Percentiles rank a stretch among this genome's conserved stretches.
phyloP scores from a whole-genome alignment of 2,113 vertebrate species.

The Fulica atra region DNA sequence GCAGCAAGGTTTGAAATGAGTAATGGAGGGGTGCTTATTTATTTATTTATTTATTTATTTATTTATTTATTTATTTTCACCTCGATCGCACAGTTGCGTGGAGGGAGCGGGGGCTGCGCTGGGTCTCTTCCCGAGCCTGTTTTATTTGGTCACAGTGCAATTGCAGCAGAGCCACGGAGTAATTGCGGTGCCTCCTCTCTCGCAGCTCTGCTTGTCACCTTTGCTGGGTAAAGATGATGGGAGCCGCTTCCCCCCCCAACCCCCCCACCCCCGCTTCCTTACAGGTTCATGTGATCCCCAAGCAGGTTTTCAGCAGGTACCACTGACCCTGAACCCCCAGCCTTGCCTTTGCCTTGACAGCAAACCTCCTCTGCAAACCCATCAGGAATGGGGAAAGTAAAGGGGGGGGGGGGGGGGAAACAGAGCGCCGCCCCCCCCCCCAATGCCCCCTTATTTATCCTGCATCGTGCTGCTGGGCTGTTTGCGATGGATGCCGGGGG shows the following conservation, averaged over 20 bases:
- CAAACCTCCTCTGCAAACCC: not conserved
- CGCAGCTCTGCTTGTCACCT: slow-evolving; percentile 24
- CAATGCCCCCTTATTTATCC: not conserved
- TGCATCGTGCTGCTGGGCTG: not conserved
- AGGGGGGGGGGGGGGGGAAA: not conserved
- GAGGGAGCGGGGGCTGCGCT: not conserved
- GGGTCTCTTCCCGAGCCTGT: not conserved
- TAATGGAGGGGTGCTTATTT: slow-evolving; percentile 45
- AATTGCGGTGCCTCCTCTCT: slow-evolving; percentile 43
- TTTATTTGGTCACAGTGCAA: slow-evolving; percentile 2
- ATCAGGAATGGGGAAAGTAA: not conserved
- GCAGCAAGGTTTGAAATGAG: slow-evolving; percentile 53
- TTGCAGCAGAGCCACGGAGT: slow-evolving; percentile 51
- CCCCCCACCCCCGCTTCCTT: not conserved
- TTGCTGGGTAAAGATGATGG: not conserved
- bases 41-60: not conserved
- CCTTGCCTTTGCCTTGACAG: not conserved
- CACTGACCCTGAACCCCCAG: not conserved
- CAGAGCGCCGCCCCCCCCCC: not conserved
- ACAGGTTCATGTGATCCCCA: not conserved
- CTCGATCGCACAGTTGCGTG: not conserved
- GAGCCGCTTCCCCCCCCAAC: not conserved
- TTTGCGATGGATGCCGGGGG: not conserved
- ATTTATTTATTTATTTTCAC: not conserved
- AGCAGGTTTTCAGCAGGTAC: not conserved